Evolutionary conservation across 2,797 vertebrate genomes (phyloP).

Genomic region (Syngnathus acus): DNA sequence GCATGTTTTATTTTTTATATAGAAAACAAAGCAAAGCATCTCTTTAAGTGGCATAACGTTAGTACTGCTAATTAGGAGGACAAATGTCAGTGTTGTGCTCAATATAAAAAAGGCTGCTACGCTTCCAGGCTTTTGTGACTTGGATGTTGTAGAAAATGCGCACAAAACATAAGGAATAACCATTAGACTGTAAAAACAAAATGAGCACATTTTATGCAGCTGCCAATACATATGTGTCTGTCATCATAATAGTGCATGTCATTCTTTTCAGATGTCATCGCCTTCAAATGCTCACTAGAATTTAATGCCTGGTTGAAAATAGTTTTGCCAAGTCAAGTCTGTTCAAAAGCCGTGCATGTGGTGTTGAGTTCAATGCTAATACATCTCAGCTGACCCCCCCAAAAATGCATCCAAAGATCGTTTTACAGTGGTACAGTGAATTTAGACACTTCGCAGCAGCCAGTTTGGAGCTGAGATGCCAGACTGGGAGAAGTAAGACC

Average conservation of each 20-base stretch:
- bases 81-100: background rate
- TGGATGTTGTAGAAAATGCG: background rate
- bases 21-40: background rate
- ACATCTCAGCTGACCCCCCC: constrained; percentile 13
- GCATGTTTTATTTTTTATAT: background rate
- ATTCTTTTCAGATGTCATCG: background rate
- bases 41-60: background rate
- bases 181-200: constrained; percentile 1
- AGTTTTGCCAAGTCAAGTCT: constrained; percentile 23
- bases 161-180: constrained; percentile 1
- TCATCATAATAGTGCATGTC: background rate
- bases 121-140: background rate
- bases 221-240: constrained; percentile 7
- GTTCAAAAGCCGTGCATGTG: constrained; percentile 16
- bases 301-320: constrained; percentile 10
- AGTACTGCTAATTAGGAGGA: background rate
- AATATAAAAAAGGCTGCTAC: background rate
- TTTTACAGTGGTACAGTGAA: constrained; percentile 3
- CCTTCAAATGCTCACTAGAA: constrained; percentile 9
- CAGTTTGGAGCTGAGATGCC: constrained; percentile 79
- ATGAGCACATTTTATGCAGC: constrained; percentile 17
- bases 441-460: constrained; percentile 80
- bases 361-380: constrained; percentile 15
- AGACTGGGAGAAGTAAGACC: constrained; percentile 87
- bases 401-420: background rate